Conservation (phyloP, 2,888 invertebrate species). For the Plebejus anna region DNA sequence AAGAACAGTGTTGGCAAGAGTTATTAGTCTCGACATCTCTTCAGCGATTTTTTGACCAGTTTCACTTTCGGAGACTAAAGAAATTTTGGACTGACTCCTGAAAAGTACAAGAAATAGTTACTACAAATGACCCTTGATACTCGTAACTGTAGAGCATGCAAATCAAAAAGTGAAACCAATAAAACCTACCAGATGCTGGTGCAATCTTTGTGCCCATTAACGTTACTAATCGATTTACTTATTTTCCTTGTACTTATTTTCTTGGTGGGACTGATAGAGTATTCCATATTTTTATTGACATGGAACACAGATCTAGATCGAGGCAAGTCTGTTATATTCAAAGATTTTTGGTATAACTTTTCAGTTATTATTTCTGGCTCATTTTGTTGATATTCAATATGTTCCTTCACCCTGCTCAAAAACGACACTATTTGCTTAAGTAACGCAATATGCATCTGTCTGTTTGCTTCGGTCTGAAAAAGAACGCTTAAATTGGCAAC, state of each 20-base stretch:
- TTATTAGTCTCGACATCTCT: constrained; percentile 69
- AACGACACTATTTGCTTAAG: constrained; percentile 86
- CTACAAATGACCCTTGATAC: background rate
- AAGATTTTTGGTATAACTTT: constrained; percentile 46
- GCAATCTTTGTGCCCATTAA: constrained; percentile 63
- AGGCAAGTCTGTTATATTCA: constrained; percentile 59
- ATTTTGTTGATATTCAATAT: constrained; percentile 72
- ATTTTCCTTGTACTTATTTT: constrained; percentile 64
- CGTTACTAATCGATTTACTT: constrained; percentile 70
- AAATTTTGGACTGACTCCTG: constrained; percentile 65
- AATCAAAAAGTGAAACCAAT: constrained; percentile 24
- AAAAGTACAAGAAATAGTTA: constrained; percentile 38
- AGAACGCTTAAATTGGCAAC: constrained; percentile 37
- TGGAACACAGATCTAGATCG: constrained; percentile 67
- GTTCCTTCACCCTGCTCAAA: constrained; percentile 83
- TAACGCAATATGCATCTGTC: constrained; percentile 86
- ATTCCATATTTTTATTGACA: constrained; percentile 62
- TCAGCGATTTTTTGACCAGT: constrained; percentile 60
- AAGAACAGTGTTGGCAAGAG: constrained; percentile 73
- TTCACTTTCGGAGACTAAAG: constrained; percentile 58
- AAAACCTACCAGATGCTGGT: constrained; percentile 55
- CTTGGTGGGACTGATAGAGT: constrained; percentile 52
- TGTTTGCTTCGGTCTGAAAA: constrained; percentile 84
- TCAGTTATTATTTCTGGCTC: constrained; percentile 45
- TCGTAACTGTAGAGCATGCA: background rate